phyloP scores from a whole-genome alignment of 2,113 vertebrate species.

The Kobus ellipsiprymnus region DNA sequence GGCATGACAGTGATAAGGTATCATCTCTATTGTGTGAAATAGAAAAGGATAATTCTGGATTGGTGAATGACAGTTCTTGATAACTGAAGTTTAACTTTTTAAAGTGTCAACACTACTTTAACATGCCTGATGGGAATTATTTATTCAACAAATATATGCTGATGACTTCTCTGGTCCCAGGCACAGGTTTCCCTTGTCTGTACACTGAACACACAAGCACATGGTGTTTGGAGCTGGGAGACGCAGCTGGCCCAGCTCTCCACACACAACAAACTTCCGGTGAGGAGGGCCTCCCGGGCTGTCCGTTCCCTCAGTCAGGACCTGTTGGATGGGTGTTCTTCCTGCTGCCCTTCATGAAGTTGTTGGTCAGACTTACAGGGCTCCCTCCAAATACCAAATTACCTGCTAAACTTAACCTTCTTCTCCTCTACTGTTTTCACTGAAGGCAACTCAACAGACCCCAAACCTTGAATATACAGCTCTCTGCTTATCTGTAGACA shows the following conservation, averaged over 20 bases:
- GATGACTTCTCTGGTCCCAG: neutral
- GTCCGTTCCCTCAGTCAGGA: rapidly evolving
- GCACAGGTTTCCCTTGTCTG: neutral
- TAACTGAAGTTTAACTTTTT: neutral
- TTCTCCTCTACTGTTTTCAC: neutral
- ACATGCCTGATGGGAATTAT: neutral
- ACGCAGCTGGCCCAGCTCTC: neutral
- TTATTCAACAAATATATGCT: neutral
- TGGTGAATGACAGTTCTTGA: neutral
- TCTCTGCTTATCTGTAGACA: neutral
- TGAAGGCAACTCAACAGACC: neutral
- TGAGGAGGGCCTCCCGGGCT: neutral
- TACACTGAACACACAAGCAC: neutral
- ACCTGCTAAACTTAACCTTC: neutral
- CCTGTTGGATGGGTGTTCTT: rapidly evolving
- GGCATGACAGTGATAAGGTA: neutral
- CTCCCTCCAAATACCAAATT: neutral
- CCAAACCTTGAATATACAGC: neutral
- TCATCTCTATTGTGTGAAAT: neutral
- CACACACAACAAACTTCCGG: too few species aligned
- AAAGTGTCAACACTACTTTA: neutral
- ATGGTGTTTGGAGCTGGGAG: neutral
- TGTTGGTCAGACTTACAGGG: neutral
- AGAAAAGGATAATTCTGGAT: neutral
- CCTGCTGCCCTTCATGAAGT: neutral